Conservation (phyloP, 2,888 invertebrate species). For the Brachypterus glaber region DNA sequence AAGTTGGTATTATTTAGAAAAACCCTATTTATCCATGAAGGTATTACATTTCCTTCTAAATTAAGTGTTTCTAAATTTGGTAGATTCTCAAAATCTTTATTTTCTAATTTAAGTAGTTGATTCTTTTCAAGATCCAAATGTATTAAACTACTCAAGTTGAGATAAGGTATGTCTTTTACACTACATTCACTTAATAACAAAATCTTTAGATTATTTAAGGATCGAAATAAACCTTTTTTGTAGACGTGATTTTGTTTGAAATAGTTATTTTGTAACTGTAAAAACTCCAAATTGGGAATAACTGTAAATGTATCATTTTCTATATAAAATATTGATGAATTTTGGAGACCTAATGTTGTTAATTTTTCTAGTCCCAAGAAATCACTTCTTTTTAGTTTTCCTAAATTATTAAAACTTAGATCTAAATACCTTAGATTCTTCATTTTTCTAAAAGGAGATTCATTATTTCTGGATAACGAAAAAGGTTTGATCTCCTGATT, state of each 20-base stretch:
- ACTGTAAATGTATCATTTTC: conserved; percentile 42
- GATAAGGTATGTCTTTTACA: conserved; percentile 42
- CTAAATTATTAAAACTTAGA: conserved; percentile 47
- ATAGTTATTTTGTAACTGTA: conserved; percentile 49
- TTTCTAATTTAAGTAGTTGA: conserved; percentile 40
- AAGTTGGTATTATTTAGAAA: conserved; percentile 43
- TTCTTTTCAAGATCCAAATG: conserved; percentile 46
- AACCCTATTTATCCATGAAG: conserved; percentile 46
- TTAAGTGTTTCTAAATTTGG: conserved; percentile 42
- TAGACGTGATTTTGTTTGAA: conserved; percentile 27
- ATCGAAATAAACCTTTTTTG: conserved; percentile 38
- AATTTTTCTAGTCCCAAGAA: conserved; percentile 46
- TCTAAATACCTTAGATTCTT: conserved; percentile 43
- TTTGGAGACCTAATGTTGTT: conserved; percentile 44
- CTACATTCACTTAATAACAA: conserved; percentile 44
- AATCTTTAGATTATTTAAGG: conserved; percentile 43
- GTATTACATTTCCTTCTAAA: conserved; percentile 45
- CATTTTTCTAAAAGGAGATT: conserved; percentile 43
- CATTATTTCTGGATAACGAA: conserved; percentile 45
- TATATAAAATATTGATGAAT: conserved; percentile 45
- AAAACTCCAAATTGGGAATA: conserved; percentile 40
- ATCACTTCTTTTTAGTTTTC: conserved; percentile 43
- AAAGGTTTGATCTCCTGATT: conserved; percentile 41
- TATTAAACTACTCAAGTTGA: conserved; percentile 43
- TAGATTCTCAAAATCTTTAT: conserved; percentile 41